Base-by-base conservation (phyloP, 2,113 vertebrate species). In the Lophochroa leadbeateri region DNA sequence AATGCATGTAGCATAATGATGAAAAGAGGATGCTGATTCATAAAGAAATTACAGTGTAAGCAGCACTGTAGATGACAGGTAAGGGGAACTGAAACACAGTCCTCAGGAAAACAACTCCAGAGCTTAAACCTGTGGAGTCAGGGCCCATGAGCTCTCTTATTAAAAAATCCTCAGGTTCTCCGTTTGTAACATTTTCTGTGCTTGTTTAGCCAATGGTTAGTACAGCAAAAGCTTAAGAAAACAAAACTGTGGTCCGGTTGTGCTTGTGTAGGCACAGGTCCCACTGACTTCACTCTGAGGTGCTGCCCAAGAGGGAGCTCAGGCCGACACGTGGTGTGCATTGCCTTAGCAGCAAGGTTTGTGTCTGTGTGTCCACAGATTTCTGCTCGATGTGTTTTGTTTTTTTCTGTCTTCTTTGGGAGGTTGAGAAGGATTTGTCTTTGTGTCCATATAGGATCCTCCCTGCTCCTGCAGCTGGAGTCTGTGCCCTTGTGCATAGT, bases 241-340 rank as follows among this genome's bases (percentile, higher is more conserved):
- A 75, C 72, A 89, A 35, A 80, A 18, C 15, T 71, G 37, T 86
- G 94, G 63, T 93, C 29, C 24, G 52, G 2, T 31, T 75, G 53
- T 96, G 92, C 80, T 97, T 97, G 44, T 68, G 18, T 83, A 82
- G 90, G 88, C 92, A 74, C 9, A 1, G 33, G 47, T 89, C 81
- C 94, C 81, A 31, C 76, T 93, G 96, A 94, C 82, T 92, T 95
- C 79, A 92, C 52, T 75, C 52, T 11, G 64, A 71, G 72, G 29
- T 72, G 55, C 72, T 77, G 79, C 55, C 53, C 76, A 53, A 35
- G 70, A 63, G 57, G 67, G 21, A 82, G 61, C 85, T 80, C 4
- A 1, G 33, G 55, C 84, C 4, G 10, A 35, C 65, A 35, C 2
- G 2, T 60, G 68, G 24, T 57, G 46, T 43, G 60, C n/a, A 0